phyloP scores from a whole-genome alignment of 2,888 invertebrate species.

The Podotricha telesiphe region DNA sequence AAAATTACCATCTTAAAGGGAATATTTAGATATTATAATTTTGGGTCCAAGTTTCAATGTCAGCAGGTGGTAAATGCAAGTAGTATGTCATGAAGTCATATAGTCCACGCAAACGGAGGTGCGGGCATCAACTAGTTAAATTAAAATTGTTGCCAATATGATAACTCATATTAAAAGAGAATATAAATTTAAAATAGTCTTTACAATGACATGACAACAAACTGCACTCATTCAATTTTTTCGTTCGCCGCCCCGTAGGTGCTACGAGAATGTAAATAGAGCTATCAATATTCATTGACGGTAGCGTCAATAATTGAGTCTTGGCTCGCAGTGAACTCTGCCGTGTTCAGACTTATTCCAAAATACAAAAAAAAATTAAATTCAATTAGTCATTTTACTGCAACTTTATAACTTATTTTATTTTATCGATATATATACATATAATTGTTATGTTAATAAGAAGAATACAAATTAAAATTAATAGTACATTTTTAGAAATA shows the following conservation, averaged over 20 bases:
- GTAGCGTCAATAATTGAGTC: slow-evolving; percentile 71
- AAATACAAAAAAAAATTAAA: slow-evolving; percentile 4
- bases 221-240: slow-evolving; percentile 41
- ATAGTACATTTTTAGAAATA: too few species aligned
- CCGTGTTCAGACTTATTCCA: slow-evolving; percentile 18
- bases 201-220: slow-evolving; percentile 25
- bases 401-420: too few species aligned
- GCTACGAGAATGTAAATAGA: slow-evolving; percentile 68
- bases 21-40: too few species aligned
- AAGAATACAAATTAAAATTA: too few species aligned
- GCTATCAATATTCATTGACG: slow-evolving; percentile 74
- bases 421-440: too few species aligned
- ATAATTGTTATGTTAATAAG: too few species aligned
- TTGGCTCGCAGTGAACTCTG: slow-evolving; percentile 46
- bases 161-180: neutral
- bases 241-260: slow-evolving; percentile 51
- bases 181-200: slow-evolving; percentile 3
- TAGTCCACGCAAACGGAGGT: too few species aligned
- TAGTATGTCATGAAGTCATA: too few species aligned
- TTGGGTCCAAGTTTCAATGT: too few species aligned
- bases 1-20: too few species aligned
- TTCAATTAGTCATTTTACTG: neutral
- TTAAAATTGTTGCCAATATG: neutral
- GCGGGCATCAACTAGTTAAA: too few species aligned
- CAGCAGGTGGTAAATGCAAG: too few species aligned